Base-by-base conservation (phyloP, 2,797 vertebrate genomes). In the Anableps anableps region DNA sequence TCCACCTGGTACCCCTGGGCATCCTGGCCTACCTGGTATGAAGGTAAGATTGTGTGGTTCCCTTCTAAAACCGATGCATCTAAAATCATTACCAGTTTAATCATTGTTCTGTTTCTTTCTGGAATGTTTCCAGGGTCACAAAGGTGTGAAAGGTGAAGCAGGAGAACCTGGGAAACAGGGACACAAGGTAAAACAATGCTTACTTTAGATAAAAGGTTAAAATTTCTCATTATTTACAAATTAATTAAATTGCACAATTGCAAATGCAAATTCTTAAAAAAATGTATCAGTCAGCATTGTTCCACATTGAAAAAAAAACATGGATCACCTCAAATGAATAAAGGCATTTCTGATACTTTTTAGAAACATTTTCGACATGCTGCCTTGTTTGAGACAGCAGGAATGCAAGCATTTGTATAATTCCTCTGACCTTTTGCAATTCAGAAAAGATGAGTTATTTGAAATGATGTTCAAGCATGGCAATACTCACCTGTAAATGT, bases 151-250 rank as follows among this genome's bases (percentile, higher is more conserved):
- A 93, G 99, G 98, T 86, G 98, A 99, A 84, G 86, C 91, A 75
- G 99, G 99, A 75, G 98, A 99, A 91, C 99, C 99, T 62, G 99
- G 99, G 84, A 99, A 97, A 95, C 99, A 99, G 95, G 98, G 98
- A 47, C 98, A 99, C 93, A 99, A 98, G 97, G 99, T 98, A 97
- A 96, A 34, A 96, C 50, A 0, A 71, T 8, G 26, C 50, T 75
- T 9, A 10, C 14, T 60, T 55, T 19, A 50, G 13, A 7, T 14
- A 16, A 60, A 4, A 31, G 14, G 50, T 48, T 10, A 9, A 23
- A 31, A 45, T 82, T 76, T 41, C 6, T 41, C 10, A 68, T 16
- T 29, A 48, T 36, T 48, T 72, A 75, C 76, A 51, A 48, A 55
- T 72, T 3, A 75, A 85, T 75, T 66, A 47, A 85, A 43, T 16